Percentiles rank a stretch among this genome's conserved stretches.
Conservation (phyloP, 2,797 vertebrate species). For the Aphelocoma californica region DNA sequence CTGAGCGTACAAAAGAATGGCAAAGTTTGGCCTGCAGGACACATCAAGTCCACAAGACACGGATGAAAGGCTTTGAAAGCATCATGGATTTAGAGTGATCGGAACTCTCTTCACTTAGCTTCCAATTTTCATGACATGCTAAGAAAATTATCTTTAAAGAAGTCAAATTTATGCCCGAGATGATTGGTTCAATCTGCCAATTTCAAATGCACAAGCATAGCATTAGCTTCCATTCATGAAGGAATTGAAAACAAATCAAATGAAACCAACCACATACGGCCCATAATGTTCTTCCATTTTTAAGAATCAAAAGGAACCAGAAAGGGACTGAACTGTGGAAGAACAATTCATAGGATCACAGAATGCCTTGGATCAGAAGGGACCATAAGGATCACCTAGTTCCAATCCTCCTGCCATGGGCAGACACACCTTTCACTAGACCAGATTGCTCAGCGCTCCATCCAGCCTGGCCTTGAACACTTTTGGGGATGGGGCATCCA, state of each 20-base stretch:
- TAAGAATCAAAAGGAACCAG: neutral
- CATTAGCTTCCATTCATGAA: neutral
- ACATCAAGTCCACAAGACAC: neutral
- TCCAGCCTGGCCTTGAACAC: neutral
- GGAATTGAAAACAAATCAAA: neutral
- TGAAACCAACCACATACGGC: neutral
- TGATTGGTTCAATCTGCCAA: neutral
- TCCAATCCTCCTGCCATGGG: neutral
- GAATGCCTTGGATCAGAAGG: neutral
- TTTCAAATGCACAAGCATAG: neutral
- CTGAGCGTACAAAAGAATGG: fast-evolving
- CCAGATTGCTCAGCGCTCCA: neutral
- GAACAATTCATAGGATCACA: neutral
- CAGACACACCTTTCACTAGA: neutral
- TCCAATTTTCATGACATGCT: neutral
- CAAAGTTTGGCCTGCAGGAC: neutral
- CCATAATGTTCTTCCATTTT: neutral
- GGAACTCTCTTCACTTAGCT: neutral
- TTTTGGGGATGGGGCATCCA: neutral
- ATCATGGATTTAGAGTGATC: fast-evolving
- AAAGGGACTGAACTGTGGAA: neutral
- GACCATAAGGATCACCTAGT: neutral
- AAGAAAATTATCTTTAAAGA: neutral
- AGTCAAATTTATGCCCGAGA: neutral
- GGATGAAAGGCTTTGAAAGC: neutral